phyloP scores from a whole-genome alignment of 2,113 vertebrate genomes.

The Leiothrix lutea region DNA sequence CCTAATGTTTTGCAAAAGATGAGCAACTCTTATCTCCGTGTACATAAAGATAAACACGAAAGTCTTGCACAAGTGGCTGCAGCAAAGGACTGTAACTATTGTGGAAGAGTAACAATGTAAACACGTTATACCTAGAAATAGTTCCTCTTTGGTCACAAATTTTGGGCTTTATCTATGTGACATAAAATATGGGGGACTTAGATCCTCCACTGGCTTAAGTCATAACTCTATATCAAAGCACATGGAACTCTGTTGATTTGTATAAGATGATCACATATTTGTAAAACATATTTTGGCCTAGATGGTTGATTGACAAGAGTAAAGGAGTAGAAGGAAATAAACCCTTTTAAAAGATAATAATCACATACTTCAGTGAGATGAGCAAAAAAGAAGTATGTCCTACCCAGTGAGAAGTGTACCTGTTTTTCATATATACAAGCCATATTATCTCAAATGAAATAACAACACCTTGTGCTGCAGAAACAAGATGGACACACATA shows the following conservation, averaged over 20 bases:
- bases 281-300: not conserved
- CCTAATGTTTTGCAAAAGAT: not conserved
- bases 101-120: not conserved
- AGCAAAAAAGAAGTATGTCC: not conserved
- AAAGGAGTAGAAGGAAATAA: not conserved
- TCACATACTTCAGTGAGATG: not conserved
- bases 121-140: not conserved
- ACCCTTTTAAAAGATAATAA: not conserved
- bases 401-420: not conserved
- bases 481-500: not conserved
- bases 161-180: not conserved
- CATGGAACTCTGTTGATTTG: not conserved
- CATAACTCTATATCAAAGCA: not conserved
- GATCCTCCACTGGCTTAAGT: not conserved
- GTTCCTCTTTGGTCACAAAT: not conserved
- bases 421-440: not conserved
- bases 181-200: not conserved
- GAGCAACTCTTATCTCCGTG: not conserved
- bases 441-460: not conserved
- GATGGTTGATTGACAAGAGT: not conserved
- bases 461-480: not conserved
- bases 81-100: not conserved
- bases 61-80: not conserved
- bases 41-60: not conserved
- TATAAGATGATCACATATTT: not conserved